Evolutionary conservation across 2,797 vertebrate genomes (phyloP).

Genomic region (Gastrophryne carolinensis): DNA sequence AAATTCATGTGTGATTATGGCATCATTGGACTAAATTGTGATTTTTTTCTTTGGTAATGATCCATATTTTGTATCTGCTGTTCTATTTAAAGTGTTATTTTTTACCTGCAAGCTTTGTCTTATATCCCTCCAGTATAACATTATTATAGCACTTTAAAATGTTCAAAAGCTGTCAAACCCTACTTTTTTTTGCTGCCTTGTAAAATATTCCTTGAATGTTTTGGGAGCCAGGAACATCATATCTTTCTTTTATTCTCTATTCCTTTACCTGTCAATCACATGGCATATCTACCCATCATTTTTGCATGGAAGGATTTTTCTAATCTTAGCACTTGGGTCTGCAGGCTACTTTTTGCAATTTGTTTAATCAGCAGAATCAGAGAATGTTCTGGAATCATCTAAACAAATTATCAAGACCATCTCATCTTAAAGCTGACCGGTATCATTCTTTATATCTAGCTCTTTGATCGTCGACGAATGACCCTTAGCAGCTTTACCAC

Average conservation of each 20-base stretch:
- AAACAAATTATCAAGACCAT: background rate
- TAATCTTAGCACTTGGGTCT: constrained; percentile 26
- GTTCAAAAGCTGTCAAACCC: background rate
- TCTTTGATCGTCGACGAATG: background rate
- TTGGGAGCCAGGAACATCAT: constrained; percentile 5
- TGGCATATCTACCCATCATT: constrained; percentile 4
- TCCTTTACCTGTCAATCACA: constrained; percentile 20
- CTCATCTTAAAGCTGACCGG: background rate
- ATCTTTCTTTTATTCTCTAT: constrained; percentile 21
- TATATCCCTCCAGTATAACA: background rate
- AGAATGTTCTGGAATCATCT: background rate
- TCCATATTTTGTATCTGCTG: too few relatives aligned
- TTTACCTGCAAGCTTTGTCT: constrained; percentile 8
- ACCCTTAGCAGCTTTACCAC: background rate
- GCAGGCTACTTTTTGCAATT: constrained; percentile 19
- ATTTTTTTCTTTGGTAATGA: too few relatives aligned
- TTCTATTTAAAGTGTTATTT: too few relatives aligned
- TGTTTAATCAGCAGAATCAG: constrained; percentile 7
- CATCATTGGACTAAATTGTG: too few relatives aligned
- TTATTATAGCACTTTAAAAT: constrained; percentile 14
- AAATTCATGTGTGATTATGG: too few relatives aligned
- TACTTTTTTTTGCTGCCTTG: background rate
- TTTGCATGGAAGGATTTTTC: background rate
- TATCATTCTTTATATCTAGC: background rate
- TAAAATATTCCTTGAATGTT: constrained; percentile 17